Evolutionary conservation across 2,797 vertebrate genomes (phyloP).

Genomic region (Chromis chromis): DNA sequence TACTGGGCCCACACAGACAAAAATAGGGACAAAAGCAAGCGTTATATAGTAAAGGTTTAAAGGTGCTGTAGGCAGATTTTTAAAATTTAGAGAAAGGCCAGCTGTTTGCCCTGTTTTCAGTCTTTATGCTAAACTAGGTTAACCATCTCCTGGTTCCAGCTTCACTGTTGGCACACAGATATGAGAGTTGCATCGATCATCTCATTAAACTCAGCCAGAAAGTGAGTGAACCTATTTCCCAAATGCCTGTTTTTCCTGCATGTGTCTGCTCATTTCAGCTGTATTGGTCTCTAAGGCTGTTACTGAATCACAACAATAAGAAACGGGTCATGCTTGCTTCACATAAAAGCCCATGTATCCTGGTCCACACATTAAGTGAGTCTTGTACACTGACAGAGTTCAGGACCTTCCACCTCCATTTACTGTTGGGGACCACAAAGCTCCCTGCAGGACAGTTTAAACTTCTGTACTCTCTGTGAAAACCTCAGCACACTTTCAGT

Average conservation of each 20-base stretch:
- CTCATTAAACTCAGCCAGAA: background rate
- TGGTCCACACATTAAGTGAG: slow-evolving; percentile 41
- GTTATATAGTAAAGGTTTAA: no score
- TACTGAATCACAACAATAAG: background rate
- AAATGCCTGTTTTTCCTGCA: background rate
- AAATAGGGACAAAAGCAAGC: background rate
- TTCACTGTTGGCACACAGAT: background rate
- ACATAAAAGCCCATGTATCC: slow-evolving; percentile 27
- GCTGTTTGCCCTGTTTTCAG: background rate
- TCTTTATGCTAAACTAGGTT: slow-evolving; percentile 11
- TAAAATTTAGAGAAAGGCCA: no score
- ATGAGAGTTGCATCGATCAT: background rate
- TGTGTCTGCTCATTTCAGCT: background rate
- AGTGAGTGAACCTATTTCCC: background rate
- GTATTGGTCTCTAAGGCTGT: background rate
- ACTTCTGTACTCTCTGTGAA: slow-evolving; percentile 47
- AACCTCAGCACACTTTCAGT: slow-evolving; percentile 72
- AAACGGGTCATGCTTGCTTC: slow-evolving; percentile 2
- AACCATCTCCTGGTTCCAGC: background rate
- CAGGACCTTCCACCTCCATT: slow-evolving; percentile 38
- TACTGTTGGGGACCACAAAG: slow-evolving; percentile 29
- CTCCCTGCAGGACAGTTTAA: slow-evolving; percentile 38
- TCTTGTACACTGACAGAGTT: slow-evolving; percentile 41
- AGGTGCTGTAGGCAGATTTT: no score
- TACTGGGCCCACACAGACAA: background rate